Base-by-base conservation (phyloP, 23 tunicate species). In the Styela clava region DNA sequence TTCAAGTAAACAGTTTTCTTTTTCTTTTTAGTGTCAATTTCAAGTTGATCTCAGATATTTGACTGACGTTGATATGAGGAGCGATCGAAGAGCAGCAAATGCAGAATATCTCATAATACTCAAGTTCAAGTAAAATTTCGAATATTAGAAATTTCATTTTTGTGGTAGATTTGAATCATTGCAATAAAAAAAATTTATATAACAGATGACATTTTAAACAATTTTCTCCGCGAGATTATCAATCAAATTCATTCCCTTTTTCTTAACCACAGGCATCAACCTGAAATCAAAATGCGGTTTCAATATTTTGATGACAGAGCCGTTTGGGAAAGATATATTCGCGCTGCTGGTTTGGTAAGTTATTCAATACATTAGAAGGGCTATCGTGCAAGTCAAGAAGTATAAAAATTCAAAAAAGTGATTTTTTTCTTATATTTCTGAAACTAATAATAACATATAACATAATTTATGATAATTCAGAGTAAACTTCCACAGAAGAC, bases 301-400 rank as follows among this genome's bases (percentile, higher is more conserved):
- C n/a, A 36, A 44, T 22, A 28, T 35, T 9, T 76, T 16, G 81
- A 76, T 24, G 81, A 76, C 31, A 76, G 81, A 44, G 44, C 16
- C 33, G 67, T 64, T 19, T 76, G 81, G 81, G 64, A 33, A 7
- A 52, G 81, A 25, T 76, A 76, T 44, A 76, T 76, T 29, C 24
- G 65, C 12, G 81, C 81, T n/a, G 81, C 52, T 12, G 81, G 81
- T 7, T 19, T 35, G 64, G 81, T 76, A 44, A 34, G 81, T 52
- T 74, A 20, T n/a, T n/a, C n/a, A n/a, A n/a, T n/a, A n/a, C n/a
- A n/a, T n/a, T n/a, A n/a, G n/a, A n/a, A n/a, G n/a, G n/a, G n/a
- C n/a, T n/a, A n/a, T n/a, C n/a, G n/a, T n/a, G n/a, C n/a, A n/a
- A n/a, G n/a, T n/a, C n/a, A n/a, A n/a, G n/a, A n/a, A n/a, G n/a